Conservation (phyloP, 2,797 vertebrate species). For the Pteronotus mesoamericanus region DNA sequence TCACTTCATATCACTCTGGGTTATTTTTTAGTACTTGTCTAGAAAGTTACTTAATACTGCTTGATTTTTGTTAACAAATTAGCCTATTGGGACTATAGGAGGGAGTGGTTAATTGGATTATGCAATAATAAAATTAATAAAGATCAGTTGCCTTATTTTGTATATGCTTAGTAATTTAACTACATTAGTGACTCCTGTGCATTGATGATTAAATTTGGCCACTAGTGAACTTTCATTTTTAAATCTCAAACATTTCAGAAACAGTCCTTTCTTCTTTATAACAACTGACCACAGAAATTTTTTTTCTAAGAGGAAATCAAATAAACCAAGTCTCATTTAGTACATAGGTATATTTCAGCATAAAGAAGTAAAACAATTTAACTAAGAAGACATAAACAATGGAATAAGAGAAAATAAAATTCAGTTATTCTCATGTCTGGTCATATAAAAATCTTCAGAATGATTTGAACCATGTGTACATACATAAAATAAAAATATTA, state of each 20-base stretch:
- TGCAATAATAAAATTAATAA: background rate
- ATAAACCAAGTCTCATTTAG: background rate
- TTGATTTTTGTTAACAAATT: background rate
- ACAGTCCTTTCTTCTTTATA: background rate
- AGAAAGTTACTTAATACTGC: background rate
- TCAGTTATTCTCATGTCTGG: background rate
- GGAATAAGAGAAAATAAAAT: background rate
- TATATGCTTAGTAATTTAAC: slow-evolving; percentile 6
- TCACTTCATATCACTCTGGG: background rate
- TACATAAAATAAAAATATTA: background rate
- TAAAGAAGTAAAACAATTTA: background rate
- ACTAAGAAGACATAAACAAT: background rate
- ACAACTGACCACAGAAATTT: background rate
- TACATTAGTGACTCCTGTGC: background rate
- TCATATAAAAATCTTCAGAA: background rate
- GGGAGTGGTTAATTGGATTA: background rate
- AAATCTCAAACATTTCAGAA: slow-evolving; percentile 23
- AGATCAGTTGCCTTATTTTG: slow-evolving; percentile 5
- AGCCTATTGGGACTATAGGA: background rate
- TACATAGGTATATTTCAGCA: background rate
- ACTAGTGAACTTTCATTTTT: slow-evolving; percentile 1
- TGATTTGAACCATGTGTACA: background rate
- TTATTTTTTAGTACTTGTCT: background rate
- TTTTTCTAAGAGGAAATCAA: background rate
- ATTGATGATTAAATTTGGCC: background rate